Percentiles rank a stretch among this genome's conserved stretches.
phyloP scores from a whole-genome alignment of 1,140 invertebrate species.

The Papilio dardanus region DNA sequence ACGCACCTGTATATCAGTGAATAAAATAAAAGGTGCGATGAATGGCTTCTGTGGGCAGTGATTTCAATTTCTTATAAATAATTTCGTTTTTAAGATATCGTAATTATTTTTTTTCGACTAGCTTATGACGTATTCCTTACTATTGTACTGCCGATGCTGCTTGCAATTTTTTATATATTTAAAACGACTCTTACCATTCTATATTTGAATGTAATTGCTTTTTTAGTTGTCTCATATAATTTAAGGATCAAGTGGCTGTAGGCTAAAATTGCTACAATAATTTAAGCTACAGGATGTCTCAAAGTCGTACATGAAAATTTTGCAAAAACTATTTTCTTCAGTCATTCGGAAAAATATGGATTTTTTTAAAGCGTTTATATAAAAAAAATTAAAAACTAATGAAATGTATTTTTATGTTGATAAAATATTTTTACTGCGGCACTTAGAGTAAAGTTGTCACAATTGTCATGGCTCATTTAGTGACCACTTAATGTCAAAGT shows the following conservation, averaged over 20 bases:
- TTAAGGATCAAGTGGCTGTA: no score
- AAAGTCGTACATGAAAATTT: no score
- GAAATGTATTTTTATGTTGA: no score
- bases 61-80: conserved; percentile 17
- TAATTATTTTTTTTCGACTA: conserved; percentile 57
- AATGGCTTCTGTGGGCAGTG: background rate
- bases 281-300: background rate
- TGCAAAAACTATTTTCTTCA: no score
- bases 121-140: conserved; percentile 37
- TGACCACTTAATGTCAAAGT: background rate
- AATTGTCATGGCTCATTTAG: background rate
- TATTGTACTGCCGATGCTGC: conserved; percentile 5
- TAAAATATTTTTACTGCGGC: no score
- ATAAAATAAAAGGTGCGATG: background rate
- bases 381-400: no score
- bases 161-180: background rate
- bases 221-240: no score
- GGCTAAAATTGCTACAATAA: background rate
- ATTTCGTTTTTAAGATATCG: conserved; percentile 25
- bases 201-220: background rate
- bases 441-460: background rate
- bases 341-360: no score
- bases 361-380: no score
- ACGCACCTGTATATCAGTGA: no score
- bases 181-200: background rate